Evolutionary conservation across 2,113 vertebrate species (phyloP), one percentile per base, ranked within the genome.

Genomic region (Typhlomys cinereus): DNA sequence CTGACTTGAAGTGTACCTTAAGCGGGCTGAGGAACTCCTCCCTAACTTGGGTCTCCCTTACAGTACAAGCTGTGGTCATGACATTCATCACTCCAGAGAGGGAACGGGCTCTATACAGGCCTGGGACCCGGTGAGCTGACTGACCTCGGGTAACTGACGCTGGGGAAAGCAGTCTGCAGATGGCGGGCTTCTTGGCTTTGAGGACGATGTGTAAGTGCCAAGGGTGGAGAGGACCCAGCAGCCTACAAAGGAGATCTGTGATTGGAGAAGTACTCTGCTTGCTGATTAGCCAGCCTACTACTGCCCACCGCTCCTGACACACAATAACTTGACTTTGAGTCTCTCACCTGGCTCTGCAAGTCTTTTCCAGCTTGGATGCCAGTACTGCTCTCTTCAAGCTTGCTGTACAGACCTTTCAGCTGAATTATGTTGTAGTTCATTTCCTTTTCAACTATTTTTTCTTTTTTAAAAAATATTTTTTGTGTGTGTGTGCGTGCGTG

Each of bases 201-300:
- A 82, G 46, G 21, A 8, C 14, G 1, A 17, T 34, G 12, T 59
- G 31, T 7, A 2, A 0, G 54, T 59, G 54, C 41, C 29, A 14
- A 25, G 34, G 46, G 9, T 11, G 25, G 41, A 41, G 7, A 27
- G 48, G 18, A 27, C 57, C 31, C n/a, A 62, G 12, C 2, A 31
- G 41, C 64, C 14, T 9, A 23, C 36, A 20, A 59, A 12, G 57
- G 23, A 7, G 21, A 12, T 5, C 34, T 44, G 20, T 7, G 23
- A 5, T 8, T 4, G 50, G 59, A 64, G 20, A n/a, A 5, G 18
- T 3, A 17, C 23, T 25, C 29, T 12, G 4, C 14, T 70, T 46
- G 48, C 34, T 6, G 1, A 4, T 31, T 23, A 46, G 11, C 31
- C 0, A 13, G 34, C 14, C 17, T 6, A 1, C 0, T 15, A 39